phyloP scores from a whole-genome alignment of 2,888 invertebrate genomes.

The Physocephala rufipes region DNA sequence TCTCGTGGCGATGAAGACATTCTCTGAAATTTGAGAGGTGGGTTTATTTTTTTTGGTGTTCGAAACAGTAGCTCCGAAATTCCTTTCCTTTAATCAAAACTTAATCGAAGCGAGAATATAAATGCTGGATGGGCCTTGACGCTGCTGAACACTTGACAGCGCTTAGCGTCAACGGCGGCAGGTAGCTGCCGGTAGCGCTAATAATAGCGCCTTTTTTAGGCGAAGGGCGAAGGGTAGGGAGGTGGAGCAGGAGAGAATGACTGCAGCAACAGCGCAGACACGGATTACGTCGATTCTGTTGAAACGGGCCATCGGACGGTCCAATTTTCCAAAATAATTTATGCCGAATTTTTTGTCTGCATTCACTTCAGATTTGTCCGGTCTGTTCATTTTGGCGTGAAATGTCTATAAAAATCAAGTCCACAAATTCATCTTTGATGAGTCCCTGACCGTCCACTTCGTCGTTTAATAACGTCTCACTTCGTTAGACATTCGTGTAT shows the following conservation, averaged over 20 bases:
- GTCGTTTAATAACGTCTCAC: background rate
- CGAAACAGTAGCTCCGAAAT: conserved; percentile 47
- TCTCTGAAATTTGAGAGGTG: conserved; percentile 26
- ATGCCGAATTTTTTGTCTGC: conserved; percentile 21
- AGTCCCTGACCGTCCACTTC: conserved; percentile 15
- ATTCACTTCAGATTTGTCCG: conserved; percentile 45
- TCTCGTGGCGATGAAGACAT: background rate
- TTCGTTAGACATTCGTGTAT: conserved; percentile 2
- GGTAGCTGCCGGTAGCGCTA: conserved; percentile 25
- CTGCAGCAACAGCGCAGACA: background rate
- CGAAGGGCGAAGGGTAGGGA: conserved; percentile 1
- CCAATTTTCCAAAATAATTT: background rate
- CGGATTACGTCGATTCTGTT: background rate
- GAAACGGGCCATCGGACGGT: background rate
- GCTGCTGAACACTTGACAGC: background rate
- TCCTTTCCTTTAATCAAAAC: conserved; percentile 48
- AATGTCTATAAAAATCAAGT: conserved; percentile 46
- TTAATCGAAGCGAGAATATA: conserved; percentile 9
- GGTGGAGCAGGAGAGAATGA: background rate
- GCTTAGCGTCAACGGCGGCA: background rate
- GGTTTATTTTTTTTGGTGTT: background rate
- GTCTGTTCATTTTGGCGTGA: conserved; percentile 48
- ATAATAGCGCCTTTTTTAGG: conserved; percentile 19
- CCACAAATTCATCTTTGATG: conserved; percentile 20
- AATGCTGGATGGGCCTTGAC: background rate